Conservation (phyloP, 2,888 invertebrate species). For the Thecocarcelia acutangulata region DNA sequence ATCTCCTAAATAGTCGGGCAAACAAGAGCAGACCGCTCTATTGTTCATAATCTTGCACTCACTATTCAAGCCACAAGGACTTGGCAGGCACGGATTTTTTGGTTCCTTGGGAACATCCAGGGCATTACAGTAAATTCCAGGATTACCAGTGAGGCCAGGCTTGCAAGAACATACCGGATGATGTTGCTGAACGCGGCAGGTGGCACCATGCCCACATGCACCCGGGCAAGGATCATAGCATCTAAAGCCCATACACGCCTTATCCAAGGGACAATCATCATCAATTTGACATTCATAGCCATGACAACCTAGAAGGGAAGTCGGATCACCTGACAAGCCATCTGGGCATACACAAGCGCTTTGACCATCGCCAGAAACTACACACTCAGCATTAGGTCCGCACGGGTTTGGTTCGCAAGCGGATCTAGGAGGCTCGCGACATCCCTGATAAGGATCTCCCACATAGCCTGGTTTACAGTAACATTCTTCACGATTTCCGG, state of each 20-base stretch:
- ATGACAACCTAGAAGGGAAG: slow-evolving; percentile 87
- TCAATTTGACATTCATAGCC: slow-evolving; percentile 91
- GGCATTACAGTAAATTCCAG: slow-evolving; percentile 87
- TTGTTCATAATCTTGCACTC: slow-evolving; percentile 87
- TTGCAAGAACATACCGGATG: slow-evolving; percentile 90
- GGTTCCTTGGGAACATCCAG: slow-evolving; percentile 82
- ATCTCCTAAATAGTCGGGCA: slow-evolving; percentile 89
- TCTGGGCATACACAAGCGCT: slow-evolving; percentile 88
- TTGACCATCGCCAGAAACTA: slow-evolving; percentile 86
- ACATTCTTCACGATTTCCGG: slow-evolving; percentile 91
- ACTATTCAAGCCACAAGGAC: slow-evolving; percentile 90
- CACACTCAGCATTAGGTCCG: slow-evolving; percentile 89
- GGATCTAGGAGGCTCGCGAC: slow-evolving; percentile 85
- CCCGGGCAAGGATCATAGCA: slow-evolving; percentile 92
- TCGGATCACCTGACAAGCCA: slow-evolving; percentile 90
- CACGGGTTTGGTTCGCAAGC: slow-evolving; percentile 91
- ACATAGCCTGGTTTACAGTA: slow-evolving; percentile 89
- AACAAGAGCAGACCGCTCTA: slow-evolving; percentile 89
- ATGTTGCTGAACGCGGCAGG: slow-evolving; percentile 89
- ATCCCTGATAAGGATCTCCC: slow-evolving; percentile 91
- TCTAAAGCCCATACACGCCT: slow-evolving; percentile 90
- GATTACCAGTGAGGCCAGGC: slow-evolving; percentile 88
- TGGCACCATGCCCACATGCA: slow-evolving; percentile 88
- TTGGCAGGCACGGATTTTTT: slow-evolving; percentile 87
- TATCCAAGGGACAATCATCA: slow-evolving; percentile 87